These are phyloP conservation scores for Eospalax fontanierii DNA, from an alignment of 2,797 vertebrate genomes.

Conservation along the genomic window DNA sequence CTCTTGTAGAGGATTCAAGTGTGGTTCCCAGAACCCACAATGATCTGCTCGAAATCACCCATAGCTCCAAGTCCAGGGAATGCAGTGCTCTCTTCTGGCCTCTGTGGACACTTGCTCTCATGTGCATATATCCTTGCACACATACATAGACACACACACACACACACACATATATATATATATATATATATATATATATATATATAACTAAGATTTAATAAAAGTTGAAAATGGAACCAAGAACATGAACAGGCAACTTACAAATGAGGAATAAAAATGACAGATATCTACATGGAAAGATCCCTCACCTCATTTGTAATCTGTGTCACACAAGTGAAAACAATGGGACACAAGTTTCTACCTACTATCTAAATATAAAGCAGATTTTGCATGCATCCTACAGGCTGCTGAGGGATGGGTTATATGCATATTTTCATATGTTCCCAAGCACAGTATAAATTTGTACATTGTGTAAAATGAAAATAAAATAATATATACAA, in stretches of 20 bases:
- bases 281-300: neutral
- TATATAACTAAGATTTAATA: too few relatives aligned
- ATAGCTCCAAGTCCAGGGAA: too few relatives aligned
- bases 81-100: too few relatives aligned
- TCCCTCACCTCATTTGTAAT: neutral
- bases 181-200: too few relatives aligned
- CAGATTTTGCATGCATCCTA: neutral
- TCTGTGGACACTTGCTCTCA: too few relatives aligned
- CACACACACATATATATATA: too few relatives aligned
- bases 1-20: too few relatives aligned
- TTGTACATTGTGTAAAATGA: neutral
- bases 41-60: too few relatives aligned
- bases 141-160: too few relatives aligned
- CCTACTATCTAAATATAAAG: neutral
- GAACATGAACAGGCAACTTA: neutral
- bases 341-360: neutral
- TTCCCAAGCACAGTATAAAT: neutral
- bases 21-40: too few relatives aligned
- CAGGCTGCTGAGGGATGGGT: neutral
- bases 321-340: neutral
- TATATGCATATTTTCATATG: neutral
- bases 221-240: too few relatives aligned
- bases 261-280: neutral
- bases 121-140: too few relatives aligned
- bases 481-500: constrained; percentile 2